phyloP scores from a whole-genome alignment of 2,797 vertebrate species.

The Gymnopithys bicolor region DNA sequence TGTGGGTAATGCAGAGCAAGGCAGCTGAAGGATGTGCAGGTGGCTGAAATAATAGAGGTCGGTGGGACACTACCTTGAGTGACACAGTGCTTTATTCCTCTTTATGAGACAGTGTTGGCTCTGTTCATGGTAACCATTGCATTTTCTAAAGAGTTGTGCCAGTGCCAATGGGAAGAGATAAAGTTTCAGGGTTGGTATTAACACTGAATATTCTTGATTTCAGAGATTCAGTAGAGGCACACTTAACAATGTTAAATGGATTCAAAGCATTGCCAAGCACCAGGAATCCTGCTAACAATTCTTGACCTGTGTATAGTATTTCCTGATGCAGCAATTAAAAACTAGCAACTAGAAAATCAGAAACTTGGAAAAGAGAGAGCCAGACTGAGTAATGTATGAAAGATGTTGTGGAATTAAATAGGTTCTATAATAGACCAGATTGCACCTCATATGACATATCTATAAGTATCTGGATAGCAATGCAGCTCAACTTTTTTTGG shows the following conservation, averaged over 20 bases:
- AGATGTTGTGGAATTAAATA: conserved; percentile 41
- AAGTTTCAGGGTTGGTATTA: not conserved
- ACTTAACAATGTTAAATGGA: not conserved
- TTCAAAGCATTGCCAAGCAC: not conserved
- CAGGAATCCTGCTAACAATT: not conserved
- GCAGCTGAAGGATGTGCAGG: not conserved
- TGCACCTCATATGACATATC: not conserved
- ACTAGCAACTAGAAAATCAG: conserved; percentile 4
- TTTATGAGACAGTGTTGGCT: rapidly evolving
- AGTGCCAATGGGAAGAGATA: not conserved
- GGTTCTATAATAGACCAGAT: not conserved
- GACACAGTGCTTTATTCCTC: not conserved
- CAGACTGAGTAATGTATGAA: not conserved
- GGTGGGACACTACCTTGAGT: not conserved
- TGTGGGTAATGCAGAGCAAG: rapidly evolving
- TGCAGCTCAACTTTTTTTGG: conserved; percentile 13
- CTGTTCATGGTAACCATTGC: not conserved
- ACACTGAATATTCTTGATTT: not conserved
- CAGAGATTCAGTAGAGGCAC: not conserved
- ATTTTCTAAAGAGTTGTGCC: not conserved
- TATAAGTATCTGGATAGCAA: not conserved
- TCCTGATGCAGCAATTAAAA: conserved; percentile 10
- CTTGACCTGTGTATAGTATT: not conserved
- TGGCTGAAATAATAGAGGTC: not conserved
- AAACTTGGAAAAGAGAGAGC: not conserved